Percentiles rank a stretch among this genome's conserved stretches.
Conservation (phyloP, 2,888 invertebrate genomes). For the Panzeria rudis region DNA sequence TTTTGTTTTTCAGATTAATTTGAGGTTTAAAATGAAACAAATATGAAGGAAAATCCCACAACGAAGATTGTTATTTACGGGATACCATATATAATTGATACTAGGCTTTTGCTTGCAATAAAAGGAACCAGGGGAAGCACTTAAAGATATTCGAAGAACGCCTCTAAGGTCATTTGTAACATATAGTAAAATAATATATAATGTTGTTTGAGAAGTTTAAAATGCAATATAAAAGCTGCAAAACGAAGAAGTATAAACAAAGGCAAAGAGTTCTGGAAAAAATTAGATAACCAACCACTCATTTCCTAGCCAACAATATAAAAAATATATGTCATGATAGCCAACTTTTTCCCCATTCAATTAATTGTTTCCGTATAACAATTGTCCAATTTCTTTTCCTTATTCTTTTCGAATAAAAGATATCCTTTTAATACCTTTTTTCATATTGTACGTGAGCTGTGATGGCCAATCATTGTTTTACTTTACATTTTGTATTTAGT, state of each 20-base stretch:
- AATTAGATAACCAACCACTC: constrained; percentile 41
- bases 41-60: constrained; percentile 50
- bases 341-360: background rate
- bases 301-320: constrained; percentile 49
- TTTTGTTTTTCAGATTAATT: constrained; percentile 65
- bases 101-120: constrained; percentile 30
- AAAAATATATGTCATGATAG: constrained; percentile 20
- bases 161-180: constrained; percentile 46
- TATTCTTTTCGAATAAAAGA: constrained; percentile 13
- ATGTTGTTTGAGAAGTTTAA: constrained; percentile 41
- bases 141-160: constrained; percentile 35
- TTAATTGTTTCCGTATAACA: background rate
- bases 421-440: constrained; percentile 26
- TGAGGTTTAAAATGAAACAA: constrained; percentile 36
- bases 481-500: constrained; percentile 65
- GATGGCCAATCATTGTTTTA: constrained; percentile 63
- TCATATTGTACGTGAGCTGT: constrained; percentile 43
- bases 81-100: constrained; percentile 24
- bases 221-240: constrained; percentile 25
- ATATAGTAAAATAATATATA: constrained; percentile 39
- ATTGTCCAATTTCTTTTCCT: background rate
- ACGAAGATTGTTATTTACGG: constrained; percentile 47
- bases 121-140: constrained; percentile 23
- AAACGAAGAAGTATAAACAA: constrained; percentile 10
- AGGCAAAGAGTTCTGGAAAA: constrained; percentile 55